Percentiles rank a stretch among this genome's conserved stretches.
phyloP scores from a whole-genome alignment of 2,888 invertebrate genomes.

The Tridacna crocea region DNA sequence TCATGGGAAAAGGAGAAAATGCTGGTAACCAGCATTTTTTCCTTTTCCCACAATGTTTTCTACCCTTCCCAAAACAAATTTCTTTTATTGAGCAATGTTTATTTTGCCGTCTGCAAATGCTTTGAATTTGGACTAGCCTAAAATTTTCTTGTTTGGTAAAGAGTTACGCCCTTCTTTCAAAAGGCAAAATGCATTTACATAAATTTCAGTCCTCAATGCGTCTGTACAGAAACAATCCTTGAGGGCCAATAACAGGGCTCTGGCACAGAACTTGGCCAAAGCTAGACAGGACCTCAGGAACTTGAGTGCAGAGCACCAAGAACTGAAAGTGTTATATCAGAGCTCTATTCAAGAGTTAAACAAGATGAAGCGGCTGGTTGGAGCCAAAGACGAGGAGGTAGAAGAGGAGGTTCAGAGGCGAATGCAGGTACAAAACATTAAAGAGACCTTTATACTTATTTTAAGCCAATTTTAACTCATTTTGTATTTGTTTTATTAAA shows the following conservation, averaged over 20 bases:
- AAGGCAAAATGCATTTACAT: not conserved
- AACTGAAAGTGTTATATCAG: slow-evolving; percentile 67
- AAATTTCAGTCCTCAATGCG: slow-evolving; percentile 64
- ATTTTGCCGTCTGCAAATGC: no score
- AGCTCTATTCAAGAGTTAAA: slow-evolving; percentile 64
- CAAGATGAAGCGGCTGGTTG: slow-evolving; percentile 61
- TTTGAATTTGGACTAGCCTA: no score
- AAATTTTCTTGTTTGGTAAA: no score
- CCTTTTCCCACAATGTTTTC: no score
- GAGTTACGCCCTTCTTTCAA: not conserved
- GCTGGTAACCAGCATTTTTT: no score
- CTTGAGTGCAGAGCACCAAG: slow-evolving; percentile 62
- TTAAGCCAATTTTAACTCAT: no score
- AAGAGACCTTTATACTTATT: no score
- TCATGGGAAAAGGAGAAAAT: no score
- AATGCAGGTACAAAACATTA: slow-evolving; percentile 64
- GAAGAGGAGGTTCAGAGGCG: slow-evolving; percentile 71
- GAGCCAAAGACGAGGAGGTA: slow-evolving; percentile 68
- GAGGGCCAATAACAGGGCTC: slow-evolving; percentile 78
- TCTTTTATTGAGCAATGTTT: no score
- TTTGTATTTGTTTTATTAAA: no score
- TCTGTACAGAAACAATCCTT: slow-evolving; percentile 74
- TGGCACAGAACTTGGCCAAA: slow-evolving; percentile 76
- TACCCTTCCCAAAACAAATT: no score
- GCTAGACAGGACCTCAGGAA: slow-evolving; percentile 69